A percentile compares a stretch with the other conserved stretches of the same genome.
phyloP scores from a whole-genome alignment of 2,113 vertebrate species.

The Vicugna pacos region DNA sequence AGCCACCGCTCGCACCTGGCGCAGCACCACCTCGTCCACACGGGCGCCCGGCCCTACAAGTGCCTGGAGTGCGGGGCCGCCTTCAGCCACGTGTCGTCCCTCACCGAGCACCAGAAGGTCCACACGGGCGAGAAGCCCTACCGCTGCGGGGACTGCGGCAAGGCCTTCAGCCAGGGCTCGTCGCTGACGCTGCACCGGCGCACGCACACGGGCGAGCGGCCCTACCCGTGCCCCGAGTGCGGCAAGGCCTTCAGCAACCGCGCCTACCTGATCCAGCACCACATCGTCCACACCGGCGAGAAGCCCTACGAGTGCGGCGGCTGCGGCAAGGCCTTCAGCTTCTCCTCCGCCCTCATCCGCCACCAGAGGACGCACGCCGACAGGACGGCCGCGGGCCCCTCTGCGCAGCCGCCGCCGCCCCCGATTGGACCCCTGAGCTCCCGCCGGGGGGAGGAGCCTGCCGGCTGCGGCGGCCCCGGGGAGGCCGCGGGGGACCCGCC shows the following conservation, averaged over 20 bases:
- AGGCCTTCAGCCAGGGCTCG: not conserved
- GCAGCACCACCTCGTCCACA: slow-evolving; percentile 43
- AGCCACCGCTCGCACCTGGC: slow-evolving; percentile 58
- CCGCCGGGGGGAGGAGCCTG: not conserved
- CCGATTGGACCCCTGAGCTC: not conserved
- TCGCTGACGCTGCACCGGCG: not conserved
- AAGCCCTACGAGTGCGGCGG: not conserved
- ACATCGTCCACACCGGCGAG: not conserved
- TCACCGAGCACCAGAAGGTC: slow-evolving; percentile 25
- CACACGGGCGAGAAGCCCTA: not conserved
- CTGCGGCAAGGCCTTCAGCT: slow-evolving; percentile 69
- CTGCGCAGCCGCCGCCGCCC: not conserved
- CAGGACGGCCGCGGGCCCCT: not conserved
- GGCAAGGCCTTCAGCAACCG: slow-evolving; percentile 51
- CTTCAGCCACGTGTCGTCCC: slow-evolving; percentile 32
- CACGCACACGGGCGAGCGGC: slow-evolving; percentile 35
- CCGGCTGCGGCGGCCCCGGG: accelerated
- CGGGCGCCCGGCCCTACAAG: not conserved
- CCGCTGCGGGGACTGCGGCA: not conserved
- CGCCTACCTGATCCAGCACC: slow-evolving; percentile 32
- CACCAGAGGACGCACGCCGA: slow-evolving; percentile 18
- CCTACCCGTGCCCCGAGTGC: slow-evolving; percentile 25
- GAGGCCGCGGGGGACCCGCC: accelerated
- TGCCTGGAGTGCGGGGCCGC: not conserved
- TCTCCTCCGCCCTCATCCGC: slow-evolving; percentile 48